A percentile compares a stretch with the other conserved stretches of the same genome.
Evolutionary conservation across 2,113 vertebrate genomes (phyloP).

Genomic region (Tor tambroides): DNA sequence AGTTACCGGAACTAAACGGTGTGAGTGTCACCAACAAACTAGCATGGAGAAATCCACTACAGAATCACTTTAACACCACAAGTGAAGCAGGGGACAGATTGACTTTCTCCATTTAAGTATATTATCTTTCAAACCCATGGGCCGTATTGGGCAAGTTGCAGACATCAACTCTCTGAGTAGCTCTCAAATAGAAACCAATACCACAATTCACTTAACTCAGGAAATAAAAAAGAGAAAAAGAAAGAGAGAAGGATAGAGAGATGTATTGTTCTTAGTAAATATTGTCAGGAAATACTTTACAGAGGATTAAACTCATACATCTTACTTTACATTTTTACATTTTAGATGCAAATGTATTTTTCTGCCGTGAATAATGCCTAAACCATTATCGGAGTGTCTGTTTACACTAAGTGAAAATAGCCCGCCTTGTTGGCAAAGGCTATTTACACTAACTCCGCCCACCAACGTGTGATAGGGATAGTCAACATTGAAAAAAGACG

Average conservation of each 20-base stretch:
- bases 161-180: constrained; percentile 18
- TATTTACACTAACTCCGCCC: no score
- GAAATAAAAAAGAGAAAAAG: neutral
- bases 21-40: constrained; percentile 56
- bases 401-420: no score
- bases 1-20: constrained; percentile 44
- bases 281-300: neutral
- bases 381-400: no score
- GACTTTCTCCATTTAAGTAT: constrained; percentile 46
- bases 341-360: neutral
- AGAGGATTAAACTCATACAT: no score
- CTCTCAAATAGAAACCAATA: constrained; percentile 37
- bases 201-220: constrained; percentile 45
- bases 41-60: constrained; percentile 17
- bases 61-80: constrained; percentile 56
- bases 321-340: no score
- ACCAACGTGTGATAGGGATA: no score
- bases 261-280: neutral
- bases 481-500: no score
- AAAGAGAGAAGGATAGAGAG: neutral
- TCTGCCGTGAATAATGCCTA: neutral
- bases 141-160: constrained; percentile 37
- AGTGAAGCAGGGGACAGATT: constrained; percentile 40
- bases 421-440: no score
- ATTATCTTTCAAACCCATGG: constrained; percentile 51